Evolutionary conservation across 2,888 invertebrate genomes (phyloP).

Genomic region (Augochlorella aurata): DNA sequence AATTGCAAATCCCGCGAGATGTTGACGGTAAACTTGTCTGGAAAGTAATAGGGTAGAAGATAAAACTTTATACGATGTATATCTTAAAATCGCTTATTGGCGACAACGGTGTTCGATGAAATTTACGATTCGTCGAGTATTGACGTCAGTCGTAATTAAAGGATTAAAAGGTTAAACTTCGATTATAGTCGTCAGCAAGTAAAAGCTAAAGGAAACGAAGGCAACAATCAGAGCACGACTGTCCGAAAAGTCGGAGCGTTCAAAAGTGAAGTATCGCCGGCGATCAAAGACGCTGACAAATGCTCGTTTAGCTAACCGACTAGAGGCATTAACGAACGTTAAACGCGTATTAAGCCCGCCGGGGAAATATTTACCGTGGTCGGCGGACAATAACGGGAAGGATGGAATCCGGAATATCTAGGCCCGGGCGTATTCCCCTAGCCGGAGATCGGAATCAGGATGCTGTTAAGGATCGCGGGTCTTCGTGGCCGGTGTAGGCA

Average conservation of each 20-base stretch:
- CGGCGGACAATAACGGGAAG: constrained; percentile 17
- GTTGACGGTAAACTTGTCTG: too few relatives aligned
- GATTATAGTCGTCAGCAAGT: background rate
- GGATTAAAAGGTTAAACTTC: too few relatives aligned
- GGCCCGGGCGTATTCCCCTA: constrained; percentile 23
- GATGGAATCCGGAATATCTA: constrained; percentile 42
- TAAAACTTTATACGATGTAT: too few relatives aligned
- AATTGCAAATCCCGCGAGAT: too few relatives aligned
- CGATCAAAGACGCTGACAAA: constrained; percentile 16
- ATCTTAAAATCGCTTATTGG: too few relatives aligned
- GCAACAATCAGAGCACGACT: background rate
- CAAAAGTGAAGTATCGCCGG: background rate
- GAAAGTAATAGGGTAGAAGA: too few relatives aligned
- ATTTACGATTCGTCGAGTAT: too few relatives aligned
- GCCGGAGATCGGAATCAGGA: constrained; percentile 47
- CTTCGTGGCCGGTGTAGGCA: background rate
- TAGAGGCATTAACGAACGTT: background rate
- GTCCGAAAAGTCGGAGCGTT: background rate
- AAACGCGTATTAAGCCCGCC: background rate
- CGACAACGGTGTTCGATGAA: too few relatives aligned
- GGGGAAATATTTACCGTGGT: background rate
- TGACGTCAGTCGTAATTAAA: too few relatives aligned
- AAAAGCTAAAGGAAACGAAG: background rate
- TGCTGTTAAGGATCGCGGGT: constrained; percentile 51
- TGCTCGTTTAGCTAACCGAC: background rate